Evolutionary conservation across 2,888 invertebrate species (phyloP).

Genomic region (Agrochola litura): DNA sequence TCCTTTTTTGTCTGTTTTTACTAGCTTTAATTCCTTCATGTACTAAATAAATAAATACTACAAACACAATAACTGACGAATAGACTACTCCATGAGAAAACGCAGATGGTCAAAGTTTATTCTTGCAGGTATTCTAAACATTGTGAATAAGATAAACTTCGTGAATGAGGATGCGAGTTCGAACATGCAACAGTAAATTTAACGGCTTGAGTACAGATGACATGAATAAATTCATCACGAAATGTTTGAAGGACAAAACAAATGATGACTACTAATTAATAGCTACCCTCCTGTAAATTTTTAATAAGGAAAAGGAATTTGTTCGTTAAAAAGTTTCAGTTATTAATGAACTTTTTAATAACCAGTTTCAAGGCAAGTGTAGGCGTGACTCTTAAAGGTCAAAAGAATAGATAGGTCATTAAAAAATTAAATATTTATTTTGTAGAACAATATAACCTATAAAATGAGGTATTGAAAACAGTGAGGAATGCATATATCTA

Average conservation of each 20-base stretch:
- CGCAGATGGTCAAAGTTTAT: conserved; percentile 20
- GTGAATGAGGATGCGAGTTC: conserved; percentile 24
- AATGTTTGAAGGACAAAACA: conserved; percentile 13
- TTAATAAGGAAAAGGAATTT: conserved; percentile 6
- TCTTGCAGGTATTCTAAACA: conserved; percentile 35
- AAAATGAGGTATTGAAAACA: conserved; percentile 38
- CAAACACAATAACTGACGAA: conserved; percentile 8
- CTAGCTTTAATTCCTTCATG: too few relatives aligned
- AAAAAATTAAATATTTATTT: conserved; percentile 20
- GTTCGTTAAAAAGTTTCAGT: neutral
- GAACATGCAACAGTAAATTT: conserved; percentile 6
- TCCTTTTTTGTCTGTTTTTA: too few relatives aligned
- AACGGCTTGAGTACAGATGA: neutral
- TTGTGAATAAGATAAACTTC: conserved; percentile 37
- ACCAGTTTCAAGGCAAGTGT: neutral
- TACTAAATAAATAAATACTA: neutral
- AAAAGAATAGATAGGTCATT: conserved; percentile 18
- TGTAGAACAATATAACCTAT: conserved; percentile 43
- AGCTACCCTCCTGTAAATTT: neutral
- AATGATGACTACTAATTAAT: conserved; percentile 13
- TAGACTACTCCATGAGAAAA: conserved; percentile 28
- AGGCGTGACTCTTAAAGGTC: conserved; percentile 15
- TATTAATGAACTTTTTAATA: neutral
- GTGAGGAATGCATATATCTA: conserved; percentile 16
- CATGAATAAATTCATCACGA: conserved; percentile 13